These are phyloP conservation scores for Phalacrocorax brasilianus DNA, from an alignment of 2,113 vertebrate genomes.

Conservation along the genomic window DNA sequence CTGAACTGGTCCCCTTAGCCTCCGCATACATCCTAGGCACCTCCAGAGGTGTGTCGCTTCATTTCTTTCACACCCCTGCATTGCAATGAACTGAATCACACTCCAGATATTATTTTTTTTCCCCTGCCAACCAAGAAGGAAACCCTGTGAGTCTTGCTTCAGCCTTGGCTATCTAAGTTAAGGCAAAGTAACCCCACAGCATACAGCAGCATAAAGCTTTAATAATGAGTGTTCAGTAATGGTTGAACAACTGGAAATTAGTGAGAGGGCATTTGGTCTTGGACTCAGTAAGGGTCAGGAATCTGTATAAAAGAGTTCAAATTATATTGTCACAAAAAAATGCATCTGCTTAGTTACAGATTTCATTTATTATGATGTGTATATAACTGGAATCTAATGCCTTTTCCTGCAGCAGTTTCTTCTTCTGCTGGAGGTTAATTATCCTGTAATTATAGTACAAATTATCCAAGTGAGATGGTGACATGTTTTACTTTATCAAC, in stretches of 20 bases:
- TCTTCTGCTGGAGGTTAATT: neutral
- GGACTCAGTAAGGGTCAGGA: neutral
- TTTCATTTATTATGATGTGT: constrained; percentile 7
- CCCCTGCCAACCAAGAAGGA: neutral
- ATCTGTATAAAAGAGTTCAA: neutral
- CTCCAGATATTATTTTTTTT: neutral
- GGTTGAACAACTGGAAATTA: neutral
- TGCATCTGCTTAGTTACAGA: neutral
- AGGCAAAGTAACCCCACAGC: neutral
- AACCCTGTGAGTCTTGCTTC: neutral
- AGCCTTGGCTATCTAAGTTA: neutral
- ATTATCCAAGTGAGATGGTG: neutral
- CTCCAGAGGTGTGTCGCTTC: neutral
- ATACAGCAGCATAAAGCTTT: neutral
- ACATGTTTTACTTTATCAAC: neutral
- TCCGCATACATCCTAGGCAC: accelerated
- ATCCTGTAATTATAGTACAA: neutral
- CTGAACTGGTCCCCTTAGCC: neutral
- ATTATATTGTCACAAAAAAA: neutral
- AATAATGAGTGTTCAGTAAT: neutral
- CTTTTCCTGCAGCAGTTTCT: neutral
- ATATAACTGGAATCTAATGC: neutral
- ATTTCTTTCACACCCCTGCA: neutral
- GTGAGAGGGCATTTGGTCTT: neutral
- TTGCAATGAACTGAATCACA: neutral